phyloP scores from a whole-genome alignment of 2,888 invertebrate genomes.

The Synergus umbraculus region DNA sequence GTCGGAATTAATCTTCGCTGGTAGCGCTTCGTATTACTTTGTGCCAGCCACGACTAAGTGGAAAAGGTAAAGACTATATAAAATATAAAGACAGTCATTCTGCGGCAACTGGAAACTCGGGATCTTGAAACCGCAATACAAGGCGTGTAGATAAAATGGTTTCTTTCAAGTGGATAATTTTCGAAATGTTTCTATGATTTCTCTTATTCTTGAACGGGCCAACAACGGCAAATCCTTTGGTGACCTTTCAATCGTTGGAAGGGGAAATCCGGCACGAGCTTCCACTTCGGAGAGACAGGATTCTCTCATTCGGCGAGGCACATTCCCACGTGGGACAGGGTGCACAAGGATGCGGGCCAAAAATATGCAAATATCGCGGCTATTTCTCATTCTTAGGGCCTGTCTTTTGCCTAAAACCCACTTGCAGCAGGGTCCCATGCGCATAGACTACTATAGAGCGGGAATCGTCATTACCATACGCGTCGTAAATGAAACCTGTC shows the following conservation, averaged over 20 bases:
- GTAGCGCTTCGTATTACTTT: not conserved
- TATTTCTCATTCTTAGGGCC: slow-evolving; percentile 62
- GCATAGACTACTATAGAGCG: slow-evolving; percentile 24
- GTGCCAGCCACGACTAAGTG: not conserved
- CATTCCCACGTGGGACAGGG: slow-evolving; percentile 71
- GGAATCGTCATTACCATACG: slow-evolving; percentile 70
- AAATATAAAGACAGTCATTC: not conserved
- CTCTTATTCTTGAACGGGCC: slow-evolving; percentile 15
- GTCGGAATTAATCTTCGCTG: not conserved
- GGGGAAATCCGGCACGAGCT: slow-evolving; percentile 44
- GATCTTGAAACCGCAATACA: not conserved
- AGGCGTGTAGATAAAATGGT: not conserved
- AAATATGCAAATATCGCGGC: slow-evolving; percentile 73
- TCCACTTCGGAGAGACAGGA: slow-evolving; percentile 47
- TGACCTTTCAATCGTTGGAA: not conserved
- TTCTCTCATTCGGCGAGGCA: slow-evolving; percentile 40
- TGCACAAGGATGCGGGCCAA: slow-evolving; percentile 70
- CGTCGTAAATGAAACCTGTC: slow-evolving; percentile 72
- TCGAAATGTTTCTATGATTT: not conserved
- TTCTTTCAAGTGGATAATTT: not conserved
- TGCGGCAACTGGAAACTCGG: not conserved
- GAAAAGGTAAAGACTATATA: not conserved
- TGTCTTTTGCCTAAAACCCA: slow-evolving; percentile 46
- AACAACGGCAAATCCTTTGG: not conserved
- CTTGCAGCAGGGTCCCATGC: slow-evolving; percentile 41